Evolutionary conservation across 2,113 vertebrate genomes (phyloP), one percentile per base, ranked within the genome.

Genomic region (Salminus brasiliensis): DNA sequence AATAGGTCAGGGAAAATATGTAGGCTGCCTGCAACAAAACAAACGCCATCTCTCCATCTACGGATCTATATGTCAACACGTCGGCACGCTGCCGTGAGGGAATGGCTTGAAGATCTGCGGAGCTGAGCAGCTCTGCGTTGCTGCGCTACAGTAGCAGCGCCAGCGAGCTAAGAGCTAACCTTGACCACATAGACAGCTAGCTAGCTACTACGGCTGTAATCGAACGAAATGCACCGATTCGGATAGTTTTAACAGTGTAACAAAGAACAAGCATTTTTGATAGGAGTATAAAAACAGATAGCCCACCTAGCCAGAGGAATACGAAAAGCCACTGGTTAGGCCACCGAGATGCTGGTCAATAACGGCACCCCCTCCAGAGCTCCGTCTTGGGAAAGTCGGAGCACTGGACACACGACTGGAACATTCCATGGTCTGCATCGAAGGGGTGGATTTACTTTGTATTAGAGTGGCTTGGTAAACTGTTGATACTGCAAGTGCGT

Each of bases 301-400:
- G 72, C 77, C 57, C 63, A 79, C 77, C 77, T 55, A 39, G 63
- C 11, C 21, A 29, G 77, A 49, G 43, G n/a, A 53, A 52, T 23
- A 65, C 23, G 34, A 30, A 47, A 5, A 52, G 45, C 6, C 43
- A 53, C 36, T 29, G 36, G 9, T 71, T 25, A 79, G 53, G 36
- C 52, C 30, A 2, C 21, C 15, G 12, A 55, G 32, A 39, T 13
- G 30, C 30, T 65, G 39, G 23, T 66, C 59, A 66, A 39, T 23
- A 63, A 11, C 3, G 29, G 39, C 43, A 27, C 77, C 69, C 76
- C 77, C 45, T 63, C 10, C 60, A 36, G 23, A 62, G 15, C 0
- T 21, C 8, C 43, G 18, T 23, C 13, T 52, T 72, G 59, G 45
- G 6, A 65, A 0, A 62, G 57, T 18, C 77, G 13, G 30, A 53